Base-by-base conservation (phyloP, 1,140 invertebrate genomes). In the Gonatopus flavifemur region DNA sequence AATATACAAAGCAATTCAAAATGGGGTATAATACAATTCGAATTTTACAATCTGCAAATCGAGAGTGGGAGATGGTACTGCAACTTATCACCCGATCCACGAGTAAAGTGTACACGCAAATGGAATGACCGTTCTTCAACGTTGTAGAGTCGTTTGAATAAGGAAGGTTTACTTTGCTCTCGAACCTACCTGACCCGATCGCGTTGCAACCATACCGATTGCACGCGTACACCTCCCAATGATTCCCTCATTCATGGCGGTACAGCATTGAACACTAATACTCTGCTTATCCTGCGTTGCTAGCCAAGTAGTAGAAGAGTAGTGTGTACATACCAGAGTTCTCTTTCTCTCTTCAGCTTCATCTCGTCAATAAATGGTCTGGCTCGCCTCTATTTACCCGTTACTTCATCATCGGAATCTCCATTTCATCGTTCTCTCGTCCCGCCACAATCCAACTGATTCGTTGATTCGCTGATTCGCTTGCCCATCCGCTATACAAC, bases 321-420 rank as follows among this genome's bases (percentile, higher is more conserved):
- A n/a, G n/a, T n/a, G n/a, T n/a, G n/a, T n/a, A n/a, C n/a, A n/a
- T n/a, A n/a, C n/a, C n/a, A n/a, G n/a, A n/a, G 15, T 12, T 47
- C 43, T 37, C 25, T 44, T 21, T 39, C 21, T 25, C 31, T 35
- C 35, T 28, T 24, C 24, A 22, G n/a, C 22, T n/a, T 20, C n/a
- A 8, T 45, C 49, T 50, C 52, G 46, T 62, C 59, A 62, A 61
- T 63, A 62, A 62, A 62, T 59, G 60, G n/a, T n/a, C n/a, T n/a
- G 53, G 40, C 56, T 38, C 46, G 47, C 56, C 48, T 62, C 52
- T 64, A 56, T 66, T 66, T 66, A 66, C 63, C 54, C 55, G 63
- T 64, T 66, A 62, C 62, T 64, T 64, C 63, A 64, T 65, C 61
- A 58, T 58, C 52, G 49, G 53, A 57, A 49, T 57, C 43, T 46